Conservation (phyloP, 2,113 vertebrate species). For the Glaucomys volans region DNA sequence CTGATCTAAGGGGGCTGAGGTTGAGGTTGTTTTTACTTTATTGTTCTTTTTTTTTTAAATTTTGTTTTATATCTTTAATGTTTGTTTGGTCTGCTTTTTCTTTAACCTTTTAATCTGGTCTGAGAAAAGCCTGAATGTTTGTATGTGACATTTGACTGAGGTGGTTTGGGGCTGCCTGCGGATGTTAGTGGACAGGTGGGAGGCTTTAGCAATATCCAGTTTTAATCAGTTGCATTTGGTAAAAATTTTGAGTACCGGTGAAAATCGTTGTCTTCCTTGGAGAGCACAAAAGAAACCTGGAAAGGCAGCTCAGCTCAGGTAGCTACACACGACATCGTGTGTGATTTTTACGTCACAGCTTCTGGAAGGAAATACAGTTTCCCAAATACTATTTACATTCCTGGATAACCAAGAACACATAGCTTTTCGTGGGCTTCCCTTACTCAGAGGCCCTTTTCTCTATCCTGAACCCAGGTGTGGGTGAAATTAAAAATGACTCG, state of each 20-base stretch:
- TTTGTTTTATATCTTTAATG: background rate
- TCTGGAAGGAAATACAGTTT: conserved; percentile 72
- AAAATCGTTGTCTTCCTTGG: conserved; percentile 48
- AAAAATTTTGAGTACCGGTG: conserved; percentile 62
- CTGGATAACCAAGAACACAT: conserved; percentile 17
- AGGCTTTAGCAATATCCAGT: conserved; percentile 46
- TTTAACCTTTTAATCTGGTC: conserved; percentile 73
- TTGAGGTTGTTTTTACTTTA: conserved; percentile 67
- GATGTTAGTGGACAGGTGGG: conserved; percentile 48
- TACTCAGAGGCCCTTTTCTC: conserved; percentile 62
- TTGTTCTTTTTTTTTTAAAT: conserved; percentile 46
- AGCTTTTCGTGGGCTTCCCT: background rate
- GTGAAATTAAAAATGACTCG: conserved; percentile 57
- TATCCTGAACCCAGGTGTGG: conserved; percentile 33
- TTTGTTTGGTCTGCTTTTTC: conserved; percentile 76
- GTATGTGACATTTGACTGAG: conserved; percentile 72
- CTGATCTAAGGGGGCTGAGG: conserved; percentile 58
- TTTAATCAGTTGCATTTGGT: conserved; percentile 58
- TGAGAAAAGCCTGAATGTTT: conserved; percentile 81
- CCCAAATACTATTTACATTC: conserved; percentile 53
- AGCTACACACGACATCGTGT: conserved; percentile 58
- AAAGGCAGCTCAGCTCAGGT: conserved; percentile 81
- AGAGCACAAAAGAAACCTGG: conserved; percentile 82
- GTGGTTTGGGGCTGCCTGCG: conserved; percentile 50
- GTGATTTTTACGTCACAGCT: conserved; percentile 72